Evolutionary conservation across 2,888 invertebrate species (phyloP).

Genomic region (Lomographa bimaculata): DNA sequence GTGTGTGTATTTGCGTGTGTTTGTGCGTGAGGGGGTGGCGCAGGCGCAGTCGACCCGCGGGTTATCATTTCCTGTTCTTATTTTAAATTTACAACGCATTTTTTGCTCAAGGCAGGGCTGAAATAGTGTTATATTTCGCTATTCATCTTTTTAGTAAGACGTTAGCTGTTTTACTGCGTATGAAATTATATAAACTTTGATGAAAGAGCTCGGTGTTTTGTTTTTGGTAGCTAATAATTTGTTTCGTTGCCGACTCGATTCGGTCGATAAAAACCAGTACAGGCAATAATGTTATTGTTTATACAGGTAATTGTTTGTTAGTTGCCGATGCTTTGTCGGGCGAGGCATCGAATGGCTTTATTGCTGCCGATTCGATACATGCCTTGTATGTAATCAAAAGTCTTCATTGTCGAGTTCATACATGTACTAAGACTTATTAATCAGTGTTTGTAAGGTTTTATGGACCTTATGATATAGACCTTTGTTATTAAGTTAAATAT

Average conservation of each 20-base stretch:
- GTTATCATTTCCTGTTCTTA: constrained; percentile 83
- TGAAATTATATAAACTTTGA: neutral
- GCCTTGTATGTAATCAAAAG: constrained; percentile 8
- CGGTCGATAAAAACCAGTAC: constrained; percentile 63
- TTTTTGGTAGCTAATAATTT: constrained; percentile 7
- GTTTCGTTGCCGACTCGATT: constrained; percentile 25
- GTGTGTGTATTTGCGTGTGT: constrained; percentile 40
- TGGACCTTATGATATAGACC: no score
- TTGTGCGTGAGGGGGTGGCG: constrained; percentile 47
- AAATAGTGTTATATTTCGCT: constrained; percentile 37
- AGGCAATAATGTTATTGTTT: constrained; percentile 67
- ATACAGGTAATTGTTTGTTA: constrained; percentile 77
- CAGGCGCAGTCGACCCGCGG: constrained; percentile 70
- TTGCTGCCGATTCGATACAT: constrained; percentile 63
- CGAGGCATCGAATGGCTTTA: constrained; percentile 50
- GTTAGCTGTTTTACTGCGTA: neutral
- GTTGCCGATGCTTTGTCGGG: constrained; percentile 64
- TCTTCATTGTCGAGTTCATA: constrained; percentile 4
- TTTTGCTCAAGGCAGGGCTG: constrained; percentile 61
- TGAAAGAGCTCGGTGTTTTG: neutral
- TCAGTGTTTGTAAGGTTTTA: no score
- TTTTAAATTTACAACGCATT: constrained; percentile 79
- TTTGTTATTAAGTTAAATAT: no score
- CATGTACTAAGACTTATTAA: no score
- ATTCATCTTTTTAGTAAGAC: constrained; percentile 24